A percentile compares a stretch with the other conserved stretches of the same genome.
Conservation (phyloP, 2,113 vertebrate species). For the Conger conger region DNA sequence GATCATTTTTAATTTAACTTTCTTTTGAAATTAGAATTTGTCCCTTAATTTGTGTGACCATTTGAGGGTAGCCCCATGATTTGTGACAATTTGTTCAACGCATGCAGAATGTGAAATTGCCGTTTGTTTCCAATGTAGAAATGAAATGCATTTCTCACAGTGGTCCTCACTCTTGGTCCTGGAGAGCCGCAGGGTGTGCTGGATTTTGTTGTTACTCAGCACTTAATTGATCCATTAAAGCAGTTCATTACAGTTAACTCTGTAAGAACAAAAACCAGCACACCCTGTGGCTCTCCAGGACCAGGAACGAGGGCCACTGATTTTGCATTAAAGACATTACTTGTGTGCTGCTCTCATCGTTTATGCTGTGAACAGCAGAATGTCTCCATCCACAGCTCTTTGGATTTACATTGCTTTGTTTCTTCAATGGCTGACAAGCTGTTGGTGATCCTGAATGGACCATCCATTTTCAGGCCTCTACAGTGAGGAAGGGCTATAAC, state of each 20-base stretch:
- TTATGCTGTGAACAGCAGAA: neutral
- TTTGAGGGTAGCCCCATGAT: neutral
- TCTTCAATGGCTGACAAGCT: neutral
- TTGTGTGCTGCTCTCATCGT: neutral
- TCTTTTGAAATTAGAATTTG: neutral
- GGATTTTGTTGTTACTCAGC: too few relatives aligned
- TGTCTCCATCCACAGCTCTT: neutral
- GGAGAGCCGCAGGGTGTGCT: too few relatives aligned
- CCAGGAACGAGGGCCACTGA: too few relatives aligned
- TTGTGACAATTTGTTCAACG: neutral
- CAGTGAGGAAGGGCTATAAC: neutral
- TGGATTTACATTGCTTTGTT: neutral
- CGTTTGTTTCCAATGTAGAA: neutral
- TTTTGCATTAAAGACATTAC: neutral
- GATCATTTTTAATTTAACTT: neutral
- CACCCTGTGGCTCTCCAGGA: too few relatives aligned
- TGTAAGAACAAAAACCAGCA: too few relatives aligned
- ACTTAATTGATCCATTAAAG: too few relatives aligned
- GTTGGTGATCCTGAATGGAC: neutral
- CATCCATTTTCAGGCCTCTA: too few relatives aligned
- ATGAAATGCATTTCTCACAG: neutral
- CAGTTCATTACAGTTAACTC: too few relatives aligned
- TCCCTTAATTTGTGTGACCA: neutral
- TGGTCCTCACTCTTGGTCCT: too few relatives aligned
- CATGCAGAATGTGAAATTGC: neutral